Conservation (phyloP, 2,113 vertebrate genomes). For the Alethe diademata region DNA sequence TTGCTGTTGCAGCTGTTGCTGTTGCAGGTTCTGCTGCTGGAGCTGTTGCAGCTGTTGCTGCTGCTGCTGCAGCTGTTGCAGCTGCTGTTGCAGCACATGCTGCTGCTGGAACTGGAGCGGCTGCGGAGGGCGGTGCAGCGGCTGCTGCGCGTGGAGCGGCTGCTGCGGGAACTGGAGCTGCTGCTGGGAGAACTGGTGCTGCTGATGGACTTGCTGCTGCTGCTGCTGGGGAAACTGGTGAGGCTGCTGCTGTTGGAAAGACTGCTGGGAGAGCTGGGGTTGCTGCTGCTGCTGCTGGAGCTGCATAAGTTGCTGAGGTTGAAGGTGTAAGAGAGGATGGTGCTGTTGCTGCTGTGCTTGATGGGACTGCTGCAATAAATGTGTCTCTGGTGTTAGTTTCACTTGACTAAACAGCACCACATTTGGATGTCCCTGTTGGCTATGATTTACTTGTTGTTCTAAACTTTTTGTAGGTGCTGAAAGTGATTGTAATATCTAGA, state of each 20-base stretch:
- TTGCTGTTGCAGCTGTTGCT: conserved; percentile 74
- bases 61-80: conserved; percentile 77
- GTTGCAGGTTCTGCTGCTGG: conserved; percentile 79
- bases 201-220: conserved; percentile 66
- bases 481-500: conserved; percentile 90
- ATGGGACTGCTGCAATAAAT: conserved; percentile 75
- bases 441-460: conserved; percentile 85
- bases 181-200: conserved; percentile 72
- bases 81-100: conserved; percentile 79
- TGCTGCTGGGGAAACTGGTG: conserved; percentile 75
- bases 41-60: conserved; percentile 78
- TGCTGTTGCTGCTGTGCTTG: conserved; percentile 76
- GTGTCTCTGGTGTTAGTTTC: conserved; percentile 81
- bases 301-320: conserved; percentile 76
- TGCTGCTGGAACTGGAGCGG: conserved; percentile 81
- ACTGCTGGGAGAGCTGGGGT: conserved; percentile 74
- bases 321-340: conserved; percentile 80
- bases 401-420: conserved; percentile 78
- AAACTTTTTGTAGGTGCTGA: conserved; percentile 87
- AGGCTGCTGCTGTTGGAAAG: conserved; percentile 69
- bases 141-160: conserved; percentile 77
- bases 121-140: conserved; percentile 80
- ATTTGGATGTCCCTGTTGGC: conserved; percentile 79
- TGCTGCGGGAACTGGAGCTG: conserved; percentile 79
- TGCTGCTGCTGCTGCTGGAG: conserved; percentile 77